These are phyloP conservation scores for Tragelaphus imberbis DNA, from an alignment of 2,113 vertebrate genomes.

Conservation along the genomic window DNA sequence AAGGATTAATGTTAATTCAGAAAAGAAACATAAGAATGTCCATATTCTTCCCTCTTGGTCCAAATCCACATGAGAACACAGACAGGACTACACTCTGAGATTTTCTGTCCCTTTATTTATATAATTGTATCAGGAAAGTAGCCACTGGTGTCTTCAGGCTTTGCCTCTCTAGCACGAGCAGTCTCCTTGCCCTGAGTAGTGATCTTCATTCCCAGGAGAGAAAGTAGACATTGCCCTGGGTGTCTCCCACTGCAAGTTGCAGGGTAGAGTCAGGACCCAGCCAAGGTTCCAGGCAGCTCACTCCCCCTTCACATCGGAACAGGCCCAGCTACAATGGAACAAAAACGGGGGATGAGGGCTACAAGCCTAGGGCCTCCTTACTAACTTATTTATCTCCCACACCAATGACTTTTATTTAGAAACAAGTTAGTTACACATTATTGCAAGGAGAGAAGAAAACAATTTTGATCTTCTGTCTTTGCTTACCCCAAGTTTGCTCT, in stretches of 20 bases:
- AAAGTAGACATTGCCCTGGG: slow-evolving; percentile 71
- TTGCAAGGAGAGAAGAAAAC: background rate
- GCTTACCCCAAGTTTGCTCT: background rate
- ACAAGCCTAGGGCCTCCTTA: background rate
- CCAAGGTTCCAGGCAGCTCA: slow-evolving; percentile 68
- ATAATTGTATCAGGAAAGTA: background rate
- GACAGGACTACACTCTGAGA: background rate
- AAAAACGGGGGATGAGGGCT: background rate
- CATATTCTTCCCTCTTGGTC: background rate
- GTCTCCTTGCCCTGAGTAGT: background rate
- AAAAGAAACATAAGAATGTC: background rate
- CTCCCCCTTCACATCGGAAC: slow-evolving; percentile 71
- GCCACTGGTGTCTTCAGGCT: background rate
- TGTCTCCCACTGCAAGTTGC: slow-evolving; percentile 63
- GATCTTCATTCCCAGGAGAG: slow-evolving; percentile 63
- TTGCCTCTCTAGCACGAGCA: background rate
- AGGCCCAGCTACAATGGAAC: slow-evolving; percentile 62
- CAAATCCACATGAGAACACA: background rate
- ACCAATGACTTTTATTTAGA: background rate
- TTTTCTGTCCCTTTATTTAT: slow-evolving; percentile 40
- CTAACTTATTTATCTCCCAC: background rate
- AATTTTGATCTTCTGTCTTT: background rate
- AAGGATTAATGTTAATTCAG: slow-evolving; percentile 22
- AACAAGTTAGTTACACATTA: background rate
- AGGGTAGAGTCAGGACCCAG: background rate